Evolutionary conservation across 2,888 invertebrate genomes (phyloP).

Genomic region (Halictus quadricinctus): DNA sequence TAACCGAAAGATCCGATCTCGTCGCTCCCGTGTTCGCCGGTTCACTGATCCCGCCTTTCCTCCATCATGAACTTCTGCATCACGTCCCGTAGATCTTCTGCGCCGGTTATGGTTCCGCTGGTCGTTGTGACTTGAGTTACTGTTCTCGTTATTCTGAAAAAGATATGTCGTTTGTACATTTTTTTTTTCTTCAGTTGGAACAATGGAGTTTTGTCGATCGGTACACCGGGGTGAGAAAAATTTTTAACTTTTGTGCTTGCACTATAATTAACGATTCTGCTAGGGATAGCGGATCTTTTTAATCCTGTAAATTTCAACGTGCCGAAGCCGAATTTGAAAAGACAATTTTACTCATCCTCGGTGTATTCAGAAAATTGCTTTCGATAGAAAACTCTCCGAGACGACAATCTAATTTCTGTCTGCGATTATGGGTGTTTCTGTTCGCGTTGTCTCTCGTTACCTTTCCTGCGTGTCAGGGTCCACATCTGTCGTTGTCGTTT

Average conservation of each 20-base stretch:
- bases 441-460: slow-evolving; percentile 72
- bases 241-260: no score
- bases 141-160: slow-evolving; percentile 83
- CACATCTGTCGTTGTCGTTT: slow-evolving; percentile 83
- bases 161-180: neutral
- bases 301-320: no score
- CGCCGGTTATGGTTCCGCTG: slow-evolving; percentile 67
- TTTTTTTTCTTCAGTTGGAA: neutral
- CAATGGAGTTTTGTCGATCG: neutral
- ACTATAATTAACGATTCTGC: no score
- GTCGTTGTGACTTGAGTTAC: slow-evolving; percentile 82
- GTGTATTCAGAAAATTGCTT: neutral
- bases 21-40: slow-evolving; percentile 27
- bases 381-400: neutral
- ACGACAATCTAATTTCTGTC: neutral
- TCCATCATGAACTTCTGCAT: slow-evolving; percentile 85
- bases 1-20: slow-evolving; percentile 12
- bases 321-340: no score
- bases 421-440: neutral
- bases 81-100: slow-evolving; percentile 82
- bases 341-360: no score
- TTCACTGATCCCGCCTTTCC: slow-evolving; percentile 83
- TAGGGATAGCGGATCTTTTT: no score
- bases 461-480: slow-evolving; percentile 84
- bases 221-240: no score